Evolutionary conservation across 1,140 invertebrate species (phyloP).

Genomic region (Microplitis mediator): DNA sequence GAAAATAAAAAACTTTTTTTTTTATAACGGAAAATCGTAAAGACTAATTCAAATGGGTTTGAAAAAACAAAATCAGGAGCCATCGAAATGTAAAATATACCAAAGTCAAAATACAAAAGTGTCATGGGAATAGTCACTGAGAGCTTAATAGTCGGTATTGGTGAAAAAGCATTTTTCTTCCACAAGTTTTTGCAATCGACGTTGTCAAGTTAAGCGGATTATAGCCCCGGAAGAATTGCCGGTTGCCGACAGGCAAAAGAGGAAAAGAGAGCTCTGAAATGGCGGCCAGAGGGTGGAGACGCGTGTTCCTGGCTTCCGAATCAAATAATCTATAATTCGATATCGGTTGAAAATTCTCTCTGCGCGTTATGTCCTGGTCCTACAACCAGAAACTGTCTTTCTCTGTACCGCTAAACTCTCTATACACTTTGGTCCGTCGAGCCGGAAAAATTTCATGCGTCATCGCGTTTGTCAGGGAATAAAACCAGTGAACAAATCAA

Average conservation of each 20-base stretch:
- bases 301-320: conserved; percentile 21
- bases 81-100: too few species aligned
- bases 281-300: background rate
- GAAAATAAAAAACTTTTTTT: too few species aligned
- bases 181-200: conserved; percentile 39
- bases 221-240: conserved; percentile 41
- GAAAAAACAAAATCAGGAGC: too few species aligned
- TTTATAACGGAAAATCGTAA: too few species aligned
- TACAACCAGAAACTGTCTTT: background rate
- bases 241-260: conserved; percentile 14
- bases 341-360: conserved; percentile 25
- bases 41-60: too few species aligned
- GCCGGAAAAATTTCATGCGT: conserved; percentile 6
- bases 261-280: background rate
- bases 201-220: conserved; percentile 49
- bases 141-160: background rate
- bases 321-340: conserved; percentile 35
- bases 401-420: background rate
- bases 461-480: background rate
- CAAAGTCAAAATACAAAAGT: background rate
- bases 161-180: conserved; percentile 21
- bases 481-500: background rate
- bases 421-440: background rate
- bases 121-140: background rate
- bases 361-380: background rate